Evolutionary conservation across 2,888 invertebrate genomes (phyloP), one percentile per base, ranked within the genome.

Genomic region (Herminia tarsipennalis): DNA sequence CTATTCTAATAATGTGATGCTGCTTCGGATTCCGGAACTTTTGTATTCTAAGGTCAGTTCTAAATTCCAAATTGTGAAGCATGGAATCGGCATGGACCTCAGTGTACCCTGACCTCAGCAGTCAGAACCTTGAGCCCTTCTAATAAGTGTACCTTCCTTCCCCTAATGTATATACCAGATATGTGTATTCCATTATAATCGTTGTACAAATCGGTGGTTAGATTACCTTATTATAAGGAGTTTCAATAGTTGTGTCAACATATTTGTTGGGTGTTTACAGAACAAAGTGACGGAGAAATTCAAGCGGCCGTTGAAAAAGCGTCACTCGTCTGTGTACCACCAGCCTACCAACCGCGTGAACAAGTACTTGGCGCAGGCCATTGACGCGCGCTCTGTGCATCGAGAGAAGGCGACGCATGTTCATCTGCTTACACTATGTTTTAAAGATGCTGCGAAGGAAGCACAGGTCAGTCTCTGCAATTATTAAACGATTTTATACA

Each of bases 281-380:
- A 96, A 95, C 70, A 96, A 96, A 92, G 96, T 96, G 62, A 96
- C 96, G 54, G 97, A 97, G 86, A 95, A 96, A 84, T 95, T 96
- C 82, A 96, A 96, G 89, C 93, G 96, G 76, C 97, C 96, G 38
- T 94, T 97, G 87, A 96, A 97, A 86, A 97, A 97, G 90, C 94
- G 96, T 68, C 96, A 96, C 86, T 96, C 96, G 64, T 95, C 95
- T 79, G 95, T 96, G 56, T 96, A 96, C 85, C 96, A 97, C 88
- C 96, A 97, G 86, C 96, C 97, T 21, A 96, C 96, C 22, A 98
- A 97, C 88, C 94, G 98, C 62, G 97, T 98, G 46, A 98, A 98
- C 92, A 97, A 97, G 83, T 97, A 96, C 88, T 93, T 98, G 71
- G 96, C 96, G 49, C 97, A 97, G 87, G 97, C 97, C 18, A 97